Percentiles rank a stretch among this genome's conserved stretches.
phyloP scores from a whole-genome alignment of 2,113 vertebrate species.

The Eublepharis macularius region DNA sequence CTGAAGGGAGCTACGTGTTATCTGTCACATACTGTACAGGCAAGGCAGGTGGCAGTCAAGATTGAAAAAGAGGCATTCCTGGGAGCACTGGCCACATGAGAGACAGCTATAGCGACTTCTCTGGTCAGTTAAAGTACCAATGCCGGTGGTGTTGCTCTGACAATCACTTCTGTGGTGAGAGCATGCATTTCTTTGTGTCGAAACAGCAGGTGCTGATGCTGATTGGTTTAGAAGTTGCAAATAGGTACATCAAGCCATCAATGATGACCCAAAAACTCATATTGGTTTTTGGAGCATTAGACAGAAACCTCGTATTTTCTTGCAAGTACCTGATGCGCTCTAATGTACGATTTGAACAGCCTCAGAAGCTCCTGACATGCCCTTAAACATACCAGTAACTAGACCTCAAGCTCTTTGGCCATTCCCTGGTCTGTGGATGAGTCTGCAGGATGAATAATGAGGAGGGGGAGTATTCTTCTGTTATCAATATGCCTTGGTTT shows the following conservation, averaged over 20 bases:
- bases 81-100: accelerated
- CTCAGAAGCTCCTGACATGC: background rate
- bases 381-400: background rate
- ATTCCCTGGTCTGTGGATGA: background rate
- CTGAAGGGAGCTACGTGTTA: constrained; percentile 32
- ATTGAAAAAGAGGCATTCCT: background rate
- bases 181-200: background rate
- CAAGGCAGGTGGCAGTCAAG: background rate
- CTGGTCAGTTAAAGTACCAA: background rate
- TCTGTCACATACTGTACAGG: constrained; percentile 21
- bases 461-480: background rate
- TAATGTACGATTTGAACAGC: background rate
- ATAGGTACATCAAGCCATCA: background rate
- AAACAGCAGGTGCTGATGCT: background rate
- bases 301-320: background rate
- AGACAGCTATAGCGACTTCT: background rate
- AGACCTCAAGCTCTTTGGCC: background rate
- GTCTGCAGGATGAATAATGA: background rate
- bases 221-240: background rate
- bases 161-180: background rate
- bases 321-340: background rate
- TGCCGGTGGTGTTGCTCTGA: background rate
- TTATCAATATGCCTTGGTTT: background rate
- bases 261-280: background rate
- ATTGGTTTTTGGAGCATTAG: background rate